These are phyloP conservation scores for Papilio polyxenes DNA, from an alignment of 1,140 invertebrate species.

Conservation along the genomic window DNA sequence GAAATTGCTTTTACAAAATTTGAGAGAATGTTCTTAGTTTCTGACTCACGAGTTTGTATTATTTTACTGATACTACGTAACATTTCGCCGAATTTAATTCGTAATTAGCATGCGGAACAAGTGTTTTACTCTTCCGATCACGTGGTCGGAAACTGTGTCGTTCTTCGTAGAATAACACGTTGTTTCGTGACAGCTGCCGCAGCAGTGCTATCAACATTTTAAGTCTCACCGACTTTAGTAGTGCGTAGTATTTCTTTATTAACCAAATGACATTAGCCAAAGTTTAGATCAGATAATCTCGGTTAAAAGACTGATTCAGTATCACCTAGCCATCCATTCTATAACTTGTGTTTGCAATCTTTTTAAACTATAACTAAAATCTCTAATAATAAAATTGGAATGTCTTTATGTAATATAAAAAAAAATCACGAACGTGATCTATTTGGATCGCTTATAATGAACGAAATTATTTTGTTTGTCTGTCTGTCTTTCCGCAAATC, in stretches of 20 bases:
- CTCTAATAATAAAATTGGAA: too few species aligned
- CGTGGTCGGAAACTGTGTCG: not conserved
- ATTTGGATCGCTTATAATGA: too few species aligned
- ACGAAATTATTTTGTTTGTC: too few species aligned
- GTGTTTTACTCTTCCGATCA: not conserved
- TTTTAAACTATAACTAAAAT: too few species aligned
- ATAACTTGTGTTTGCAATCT: too few species aligned
- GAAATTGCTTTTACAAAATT: slow-evolving; percentile 27
- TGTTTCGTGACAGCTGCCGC: not conserved
- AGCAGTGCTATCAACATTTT: not conserved
- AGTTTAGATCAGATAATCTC: not conserved
- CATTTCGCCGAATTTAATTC: slow-evolving; percentile 6
- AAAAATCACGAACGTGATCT: too few species aligned
- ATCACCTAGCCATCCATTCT: too few species aligned
- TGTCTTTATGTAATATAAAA: too few species aligned
- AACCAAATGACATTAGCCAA: not conserved
- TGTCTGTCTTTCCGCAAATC: too few species aligned
- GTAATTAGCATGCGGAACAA: slow-evolving; percentile 3
- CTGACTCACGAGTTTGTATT: not conserved
- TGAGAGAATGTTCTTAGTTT: slow-evolving; percentile 9
- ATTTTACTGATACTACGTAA: not conserved
- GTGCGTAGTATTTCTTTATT: too few species aligned
- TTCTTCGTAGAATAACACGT: not conserved
- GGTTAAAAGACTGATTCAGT: not conserved
- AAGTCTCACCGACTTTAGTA: too few species aligned